A percentile compares a stretch with the other conserved stretches of the same genome.
These are phyloP conservation scores for Ceraclea dissimilis DNA, from an alignment of 2,888 invertebrate species.

Conservation along the genomic window DNA sequence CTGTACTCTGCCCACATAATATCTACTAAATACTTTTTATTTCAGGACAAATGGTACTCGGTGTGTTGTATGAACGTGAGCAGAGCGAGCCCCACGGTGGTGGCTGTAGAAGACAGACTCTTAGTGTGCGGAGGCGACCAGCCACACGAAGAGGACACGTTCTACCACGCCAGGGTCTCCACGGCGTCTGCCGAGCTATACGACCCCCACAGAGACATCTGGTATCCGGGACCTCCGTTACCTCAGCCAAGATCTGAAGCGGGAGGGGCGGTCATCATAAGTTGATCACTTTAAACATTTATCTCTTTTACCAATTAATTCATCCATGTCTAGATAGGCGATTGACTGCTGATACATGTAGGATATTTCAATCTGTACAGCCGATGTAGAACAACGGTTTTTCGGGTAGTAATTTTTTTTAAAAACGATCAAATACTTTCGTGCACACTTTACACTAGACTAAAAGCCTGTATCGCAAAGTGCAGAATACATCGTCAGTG, in stretches of 20 bases:
- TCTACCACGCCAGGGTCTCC: conserved; percentile 79
- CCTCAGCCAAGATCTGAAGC: conserved; percentile 83
- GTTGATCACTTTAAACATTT: conserved; percentile 36
- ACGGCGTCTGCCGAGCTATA: conserved; percentile 78
- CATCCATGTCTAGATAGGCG: background rate
- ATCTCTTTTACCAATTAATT: background rate
- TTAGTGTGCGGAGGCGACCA: conserved; percentile 84
- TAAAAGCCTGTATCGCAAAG: no score
- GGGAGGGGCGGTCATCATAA: conserved; percentile 65
- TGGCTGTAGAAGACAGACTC: conserved; percentile 71
- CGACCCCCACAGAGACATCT: conserved; percentile 68
- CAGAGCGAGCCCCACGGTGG: conserved; percentile 77
- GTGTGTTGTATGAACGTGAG: conserved; percentile 66
- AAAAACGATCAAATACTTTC: no score
- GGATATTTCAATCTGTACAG: no score
- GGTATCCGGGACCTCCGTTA: conserved; percentile 72
- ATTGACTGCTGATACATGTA: no score
- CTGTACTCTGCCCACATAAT: no score
- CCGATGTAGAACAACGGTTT: no score
- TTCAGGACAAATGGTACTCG: conserved; percentile 69
- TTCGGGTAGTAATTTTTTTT: no score
- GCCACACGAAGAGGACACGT: conserved; percentile 69
- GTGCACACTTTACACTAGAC: no score
- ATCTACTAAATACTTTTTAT: no score
- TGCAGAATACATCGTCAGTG: no score